These are phyloP conservation scores for Semnornis frantzii DNA, from an alignment of 2,113 vertebrate species.

Conservation along the genomic window DNA sequence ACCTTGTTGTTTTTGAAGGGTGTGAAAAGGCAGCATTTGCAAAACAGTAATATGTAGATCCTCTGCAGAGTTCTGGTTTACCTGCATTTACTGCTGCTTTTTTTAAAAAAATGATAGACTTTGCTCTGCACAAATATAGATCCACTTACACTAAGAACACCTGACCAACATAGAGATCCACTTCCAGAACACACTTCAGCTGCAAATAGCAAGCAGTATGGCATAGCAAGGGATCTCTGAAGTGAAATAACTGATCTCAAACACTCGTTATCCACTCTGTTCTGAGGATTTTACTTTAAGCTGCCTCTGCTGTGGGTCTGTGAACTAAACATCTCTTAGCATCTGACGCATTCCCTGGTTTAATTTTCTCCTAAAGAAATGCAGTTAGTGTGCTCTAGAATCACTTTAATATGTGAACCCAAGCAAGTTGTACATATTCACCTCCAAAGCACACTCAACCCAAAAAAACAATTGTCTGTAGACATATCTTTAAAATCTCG, in stretches of 20 bases:
- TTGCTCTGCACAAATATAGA: not conserved
- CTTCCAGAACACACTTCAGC: not conserved
- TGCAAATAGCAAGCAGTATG: not conserved
- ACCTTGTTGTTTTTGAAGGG: not conserved
- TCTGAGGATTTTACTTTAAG: not conserved
- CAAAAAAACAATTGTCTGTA: not conserved
- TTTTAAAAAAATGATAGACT: not conserved
- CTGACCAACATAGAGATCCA: not conserved
- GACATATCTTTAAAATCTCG: not conserved
- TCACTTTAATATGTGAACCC: not conserved
- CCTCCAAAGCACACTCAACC: not conserved
- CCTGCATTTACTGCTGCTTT: not conserved
- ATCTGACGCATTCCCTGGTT: rapidly evolving
- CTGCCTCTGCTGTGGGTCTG: too few species aligned
- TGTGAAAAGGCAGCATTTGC: not conserved
- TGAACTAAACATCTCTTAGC: not conserved
- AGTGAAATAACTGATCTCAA: not conserved
- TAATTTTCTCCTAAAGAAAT: not conserved
- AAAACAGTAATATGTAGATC: not conserved
- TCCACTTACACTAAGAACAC: not conserved
- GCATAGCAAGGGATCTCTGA: not conserved
- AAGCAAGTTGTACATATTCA: not conserved
- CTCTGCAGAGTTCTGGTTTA: not conserved
- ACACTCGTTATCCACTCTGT: not conserved
- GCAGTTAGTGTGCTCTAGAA: not conserved